Base-by-base conservation (phyloP, 2,888 invertebrate species). In the Orchesella flavescens region DNA sequence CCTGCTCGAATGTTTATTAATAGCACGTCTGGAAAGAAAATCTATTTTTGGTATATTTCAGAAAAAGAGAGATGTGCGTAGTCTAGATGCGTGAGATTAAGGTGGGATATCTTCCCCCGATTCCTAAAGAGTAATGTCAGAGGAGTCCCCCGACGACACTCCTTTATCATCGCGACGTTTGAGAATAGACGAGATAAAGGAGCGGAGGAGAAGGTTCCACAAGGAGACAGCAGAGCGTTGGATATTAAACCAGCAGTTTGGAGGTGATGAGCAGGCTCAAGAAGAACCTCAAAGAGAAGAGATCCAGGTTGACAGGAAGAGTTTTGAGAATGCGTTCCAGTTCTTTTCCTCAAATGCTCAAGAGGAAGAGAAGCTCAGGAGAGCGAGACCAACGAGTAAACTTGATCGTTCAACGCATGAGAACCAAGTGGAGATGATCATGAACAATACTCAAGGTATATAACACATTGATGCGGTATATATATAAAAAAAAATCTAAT, bases 171-270 rank as follows among this genome's bases (percentile, higher is more conserved):
- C 53, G 4, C 53, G 53, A 53, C 53, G 53, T 34, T 66, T 80
- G n/a, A 34, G 80, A 1, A 80, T 80, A 13, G 80, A 80, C 44
- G 73, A 80, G 59, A 80, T 80, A 15, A 80, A 80, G 49, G 80
- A 80, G 66, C 61, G 73, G 46, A 34, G 80, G 23, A 19, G 80
- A 15, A 21, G 80, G 19, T 80, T 80, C 44, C 80, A 80, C 61
- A 80, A 80, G 34, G 80, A 80, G n/a, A 80, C 80, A 46, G 80
- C 80, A 7, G 73, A 80, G 66, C 53, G 80, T 23, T 80, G 80
- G 80, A 80, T 80, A 17, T 57, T 80, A 13, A 73, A 80, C 15
- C 80, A 80, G 46, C 80, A 80, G 73, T 79, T 79, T 72, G 72
- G 63, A 1, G 77, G 15, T 9, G 68, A 53, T 21, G 46, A 24